These are phyloP conservation scores for Geopemphigus sp. DNA, from an alignment of 1,140 invertebrate genomes.

Conservation along the genomic window DNA sequence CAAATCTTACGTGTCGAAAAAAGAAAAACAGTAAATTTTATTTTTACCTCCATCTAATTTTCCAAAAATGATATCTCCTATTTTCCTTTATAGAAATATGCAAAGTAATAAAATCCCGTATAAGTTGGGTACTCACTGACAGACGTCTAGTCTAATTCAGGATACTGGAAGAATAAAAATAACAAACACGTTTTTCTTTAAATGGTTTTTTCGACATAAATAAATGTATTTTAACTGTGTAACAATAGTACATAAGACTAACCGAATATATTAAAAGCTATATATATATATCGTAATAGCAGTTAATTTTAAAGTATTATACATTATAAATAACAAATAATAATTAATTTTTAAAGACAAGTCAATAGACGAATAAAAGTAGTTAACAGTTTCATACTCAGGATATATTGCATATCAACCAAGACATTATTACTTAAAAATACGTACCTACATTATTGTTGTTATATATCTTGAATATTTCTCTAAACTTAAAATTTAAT, in stretches of 20 bases:
- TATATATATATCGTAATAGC: constrained; percentile 22
- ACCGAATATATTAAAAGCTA: not conserved
- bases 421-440: not conserved
- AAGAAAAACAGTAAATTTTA: no score
- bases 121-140: not conserved
- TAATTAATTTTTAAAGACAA: constrained; percentile 26
- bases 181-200: not conserved
- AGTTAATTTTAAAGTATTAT: constrained; percentile 20
- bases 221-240: constrained; percentile 27
- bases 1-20: no score
- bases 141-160: not conserved
- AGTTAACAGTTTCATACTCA: not conserved
- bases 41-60: no score
- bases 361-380: constrained; percentile 19
- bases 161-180: not conserved
- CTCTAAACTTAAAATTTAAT: no score
- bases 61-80: no score
- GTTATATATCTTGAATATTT: no score
- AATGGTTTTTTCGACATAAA: constrained; percentile 27
- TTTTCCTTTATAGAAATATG: no score
- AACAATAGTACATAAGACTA: constrained; percentile 22
- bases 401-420: no score
- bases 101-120: no score
- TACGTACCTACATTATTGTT: no score
- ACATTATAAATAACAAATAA: constrained; percentile 20